Base-by-base conservation (phyloP, 2,888 invertebrate species). In the Caradrina clavipalpis region DNA sequence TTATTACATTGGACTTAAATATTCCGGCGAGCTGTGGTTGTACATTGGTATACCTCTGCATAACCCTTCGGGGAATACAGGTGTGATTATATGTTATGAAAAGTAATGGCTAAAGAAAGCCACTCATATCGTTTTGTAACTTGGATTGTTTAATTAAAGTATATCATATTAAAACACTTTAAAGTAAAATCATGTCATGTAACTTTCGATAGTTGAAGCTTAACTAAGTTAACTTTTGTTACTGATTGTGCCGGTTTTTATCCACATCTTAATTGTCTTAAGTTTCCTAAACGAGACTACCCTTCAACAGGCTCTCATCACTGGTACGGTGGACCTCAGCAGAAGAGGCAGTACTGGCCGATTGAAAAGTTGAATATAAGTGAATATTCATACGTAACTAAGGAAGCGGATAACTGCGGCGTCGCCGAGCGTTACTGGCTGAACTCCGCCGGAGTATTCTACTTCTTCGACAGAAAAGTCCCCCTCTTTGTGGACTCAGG, bases 401-500 rank as follows among this genome's bases (percentile, higher is more conserved):
- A 97, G 79, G 96, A 97, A 78, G 92, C 93, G 0, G 96, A 96
- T 81, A 96, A 96, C 86, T 96, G 96, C 78, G 97, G 95, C 0
- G 89, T 97, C 10, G 95, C 96, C 0, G 97, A 97, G 81, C 96
- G 97, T 0, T 97, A 97, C 87, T 97, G 98, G 97, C 90, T 98
- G 0, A 97, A 96, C 82, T 97, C 97, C 0, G 90, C 95, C 4
- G 98, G 98, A 2, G 91, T 96, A 19, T 97, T 97, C 84, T 92
- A 97, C 63, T 96, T 96, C 82, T 96, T 98, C 50, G 96, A 97
- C 77, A 96, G 96, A 42, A 94, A 94, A 35, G 96, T 96, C 0
- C 97, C 98, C 0, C 91, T 98, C 0, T 97, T 97, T 87, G 94
- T 97, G 2, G 97, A 97, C 82, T 97, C 97, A 50, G 97, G 97